These are phyloP conservation scores for Ips nitidus DNA, from an alignment of 1,140 invertebrate genomes.

Conservation along the genomic window DNA sequence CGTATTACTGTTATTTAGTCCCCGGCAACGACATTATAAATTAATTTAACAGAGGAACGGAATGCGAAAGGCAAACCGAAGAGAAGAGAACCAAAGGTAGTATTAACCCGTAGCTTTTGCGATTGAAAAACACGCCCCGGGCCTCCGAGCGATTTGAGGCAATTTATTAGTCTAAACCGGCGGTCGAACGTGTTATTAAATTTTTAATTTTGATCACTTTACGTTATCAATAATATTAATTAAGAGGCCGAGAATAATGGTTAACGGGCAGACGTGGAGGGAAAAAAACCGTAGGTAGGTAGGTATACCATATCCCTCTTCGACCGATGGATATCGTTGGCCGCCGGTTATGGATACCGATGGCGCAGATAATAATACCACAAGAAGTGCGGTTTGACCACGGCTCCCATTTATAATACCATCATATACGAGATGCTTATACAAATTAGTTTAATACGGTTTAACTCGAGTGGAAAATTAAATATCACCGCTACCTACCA, in stretches of 20 bases:
- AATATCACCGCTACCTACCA: not conserved
- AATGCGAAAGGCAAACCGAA: conserved; percentile 25
- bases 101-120: conserved; percentile 22
- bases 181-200: conserved; percentile 27
- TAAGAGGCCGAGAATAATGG: conserved; percentile 27
- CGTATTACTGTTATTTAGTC: conserved; percentile 21
- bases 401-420: not conserved
- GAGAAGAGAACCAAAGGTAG: conserved; percentile 13
- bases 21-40: conserved; percentile 24
- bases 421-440: conserved; percentile 25
- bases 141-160: conserved; percentile 23
- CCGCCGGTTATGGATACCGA: conserved; percentile 17
- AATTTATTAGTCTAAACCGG: conserved; percentile 32
- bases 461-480: conserved; percentile 27
- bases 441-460: conserved; percentile 26
- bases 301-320: conserved; percentile 12
- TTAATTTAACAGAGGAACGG: conserved; percentile 23
- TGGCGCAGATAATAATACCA: conserved; percentile 20
- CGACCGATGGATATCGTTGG: conserved; percentile 18
- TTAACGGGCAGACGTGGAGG: conserved; percentile 4
- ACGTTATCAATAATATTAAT: conserved; percentile 33
- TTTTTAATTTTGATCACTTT: conserved; percentile 33
- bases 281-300: not conserved
- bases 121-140: conserved; percentile 26
- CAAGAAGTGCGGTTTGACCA: conserved; percentile 23